phyloP scores from a whole-genome alignment of 2,797 vertebrate species.

The Sebastiscus tertius region DNA sequence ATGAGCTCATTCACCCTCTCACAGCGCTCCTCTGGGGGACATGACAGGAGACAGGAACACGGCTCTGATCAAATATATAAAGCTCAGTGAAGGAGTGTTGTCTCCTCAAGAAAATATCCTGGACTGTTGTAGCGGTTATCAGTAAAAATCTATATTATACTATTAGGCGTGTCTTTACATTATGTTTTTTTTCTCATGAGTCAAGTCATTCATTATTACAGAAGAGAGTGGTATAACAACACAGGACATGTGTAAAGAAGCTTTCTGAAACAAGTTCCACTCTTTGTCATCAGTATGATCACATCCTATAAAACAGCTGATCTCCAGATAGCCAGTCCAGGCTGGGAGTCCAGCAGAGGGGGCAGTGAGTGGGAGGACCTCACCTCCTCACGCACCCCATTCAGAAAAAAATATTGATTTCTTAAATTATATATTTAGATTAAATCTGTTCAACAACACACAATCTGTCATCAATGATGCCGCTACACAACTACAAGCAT shows the following conservation, averaged over 20 bases:
- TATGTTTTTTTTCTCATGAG: no score
- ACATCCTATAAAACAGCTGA: neutral
- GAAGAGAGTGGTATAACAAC: no score
- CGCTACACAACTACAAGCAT: neutral
- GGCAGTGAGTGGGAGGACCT: slow-evolving; percentile 18
- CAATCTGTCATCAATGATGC: neutral
- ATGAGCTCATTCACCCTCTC: neutral
- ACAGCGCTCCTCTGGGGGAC: neutral
- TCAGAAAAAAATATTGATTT: neutral
- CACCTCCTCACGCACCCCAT: neutral
- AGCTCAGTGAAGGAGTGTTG: neutral
- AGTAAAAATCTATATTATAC: neutral
- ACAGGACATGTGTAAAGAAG: no score
- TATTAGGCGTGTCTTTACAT: neutral
- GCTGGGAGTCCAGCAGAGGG: slow-evolving; percentile 48
- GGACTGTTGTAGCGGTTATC: neutral
- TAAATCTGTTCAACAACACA: neutral
- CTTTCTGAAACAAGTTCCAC: no score
- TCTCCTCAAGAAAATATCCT: neutral
- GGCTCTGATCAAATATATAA: neutral
- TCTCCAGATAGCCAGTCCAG: neutral
- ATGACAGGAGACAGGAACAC: no score
- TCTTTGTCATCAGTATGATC: neutral
- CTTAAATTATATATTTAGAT: neutral
- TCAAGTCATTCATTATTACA: no score